phyloP scores from a whole-genome alignment of 2,113 vertebrate genomes.

The Climacteris rufus region DNA sequence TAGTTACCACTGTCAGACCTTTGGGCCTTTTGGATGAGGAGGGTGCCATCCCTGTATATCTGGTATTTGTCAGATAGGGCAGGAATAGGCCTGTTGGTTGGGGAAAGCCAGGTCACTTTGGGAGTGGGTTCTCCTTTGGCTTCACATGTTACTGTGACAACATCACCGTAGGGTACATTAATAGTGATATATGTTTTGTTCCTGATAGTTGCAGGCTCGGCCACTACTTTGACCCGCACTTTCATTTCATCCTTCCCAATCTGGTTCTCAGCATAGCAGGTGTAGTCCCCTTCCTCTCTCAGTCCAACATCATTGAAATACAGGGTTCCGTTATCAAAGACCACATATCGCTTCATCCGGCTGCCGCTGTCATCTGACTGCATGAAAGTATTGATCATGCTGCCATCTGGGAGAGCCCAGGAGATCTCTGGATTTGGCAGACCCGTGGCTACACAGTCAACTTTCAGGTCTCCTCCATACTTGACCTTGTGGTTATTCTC shows the following conservation, averaged over 20 bases:
- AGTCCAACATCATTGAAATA: constrained; percentile 85
- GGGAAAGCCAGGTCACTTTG: constrained; percentile 83
- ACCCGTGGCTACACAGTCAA: constrained; percentile 91
- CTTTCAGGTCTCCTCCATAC: constrained; percentile 80
- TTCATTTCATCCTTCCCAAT: constrained; percentile 91
- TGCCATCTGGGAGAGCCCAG: constrained; percentile 90
- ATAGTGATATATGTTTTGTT: constrained; percentile 60
- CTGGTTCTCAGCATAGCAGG: constrained; percentile 89
- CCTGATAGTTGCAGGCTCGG: constrained; percentile 72
- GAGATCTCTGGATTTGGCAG: constrained; percentile 87
- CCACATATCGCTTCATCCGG: constrained; percentile 79
- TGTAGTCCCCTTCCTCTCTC: constrained; percentile 88
- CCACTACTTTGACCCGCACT: constrained; percentile 80
- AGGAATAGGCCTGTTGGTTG: constrained; percentile 75
- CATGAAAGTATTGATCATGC: constrained; percentile 81
- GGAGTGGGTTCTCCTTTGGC: constrained; percentile 81
- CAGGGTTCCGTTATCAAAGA: constrained; percentile 90
- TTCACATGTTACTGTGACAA: constrained; percentile 73
- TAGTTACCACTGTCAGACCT: constrained; percentile 89
- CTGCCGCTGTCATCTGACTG: constrained; percentile 69
- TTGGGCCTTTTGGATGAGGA: constrained; percentile 84
- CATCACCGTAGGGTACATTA: constrained; percentile 79
- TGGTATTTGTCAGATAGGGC: constrained; percentile 78
- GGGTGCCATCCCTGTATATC: constrained; percentile 77
- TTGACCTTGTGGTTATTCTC: constrained; percentile 77